A percentile compares a stretch with the other conserved stretches of the same genome.
Evolutionary conservation across 64 coral and sea anemone genomes (phyloP).

Genomic region (Astreopora myriophthalma): DNA sequence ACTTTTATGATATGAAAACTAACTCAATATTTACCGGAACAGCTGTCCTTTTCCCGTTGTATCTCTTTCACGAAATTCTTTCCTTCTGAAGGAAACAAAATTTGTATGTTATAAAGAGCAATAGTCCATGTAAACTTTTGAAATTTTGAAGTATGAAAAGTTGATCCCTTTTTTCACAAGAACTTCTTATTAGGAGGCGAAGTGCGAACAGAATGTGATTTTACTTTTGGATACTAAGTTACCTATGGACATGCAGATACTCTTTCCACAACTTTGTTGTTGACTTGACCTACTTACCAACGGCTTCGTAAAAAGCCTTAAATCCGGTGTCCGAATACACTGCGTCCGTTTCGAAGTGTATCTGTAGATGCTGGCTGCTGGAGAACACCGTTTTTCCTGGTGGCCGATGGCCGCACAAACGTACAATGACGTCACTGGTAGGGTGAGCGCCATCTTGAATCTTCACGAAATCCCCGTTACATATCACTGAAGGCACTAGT

Average conservation of each 20-base stretch:
- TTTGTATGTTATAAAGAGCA: background rate
- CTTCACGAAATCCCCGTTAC: slow-evolving; percentile 1
- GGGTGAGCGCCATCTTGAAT: background rate
- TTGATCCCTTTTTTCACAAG: no score
- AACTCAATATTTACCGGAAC: background rate
- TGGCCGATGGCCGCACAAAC: background rate
- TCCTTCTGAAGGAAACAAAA: background rate
- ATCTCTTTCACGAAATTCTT: background rate
- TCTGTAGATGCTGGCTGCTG: background rate
- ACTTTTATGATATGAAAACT: no score
- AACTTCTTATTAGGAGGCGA: no score
- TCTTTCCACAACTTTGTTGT: background rate
- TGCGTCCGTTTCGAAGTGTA: background rate
- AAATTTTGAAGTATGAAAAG: no score
- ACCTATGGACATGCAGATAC: no score
- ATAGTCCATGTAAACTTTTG: no score
- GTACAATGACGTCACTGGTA: slow-evolving; percentile 17
- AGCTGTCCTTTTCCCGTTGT: background rate
- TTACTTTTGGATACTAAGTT: no score
- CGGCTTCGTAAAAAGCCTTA: background rate
- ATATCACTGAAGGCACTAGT: background rate
- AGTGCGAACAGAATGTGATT: no score
- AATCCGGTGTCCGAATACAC: background rate
- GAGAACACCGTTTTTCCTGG: background rate
- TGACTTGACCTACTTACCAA: background rate